Evolutionary conservation across 2,797 vertebrate genomes (phyloP), one percentile per base, ranked within the genome.

Genomic region (Enteromius radiatus): DNA sequence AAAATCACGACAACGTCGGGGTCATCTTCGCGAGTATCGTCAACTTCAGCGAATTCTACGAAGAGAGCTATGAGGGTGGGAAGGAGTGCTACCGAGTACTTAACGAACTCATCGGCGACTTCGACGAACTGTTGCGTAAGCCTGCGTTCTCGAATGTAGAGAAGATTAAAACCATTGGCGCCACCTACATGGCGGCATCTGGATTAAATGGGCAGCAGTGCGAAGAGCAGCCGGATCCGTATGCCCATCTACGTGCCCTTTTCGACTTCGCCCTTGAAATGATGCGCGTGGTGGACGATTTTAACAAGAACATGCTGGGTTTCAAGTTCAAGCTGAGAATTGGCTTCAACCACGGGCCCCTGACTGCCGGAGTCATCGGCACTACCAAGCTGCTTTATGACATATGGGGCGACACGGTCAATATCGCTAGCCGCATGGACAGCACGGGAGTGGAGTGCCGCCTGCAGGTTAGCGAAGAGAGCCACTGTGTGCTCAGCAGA

Each of bases 101-200:
- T 76, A 99, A 99, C 0, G 98, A 99, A 88, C 91, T 99, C 6
- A 99, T 99, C 0, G 97, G 97, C 21, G 98, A 99, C 92, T 99
- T 99, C 0, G 98, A 99, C 0, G 97, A 99, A 89, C 96, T 99
- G 64, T 93, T 99, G 33, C 95, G 95, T 87, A 94, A 95, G 88
- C 84, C 94, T 0, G 95, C 96, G 11, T 99, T 98, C 90, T 93
- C 93, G 89, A 96, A 94, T 59, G 96, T 99, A 0, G 98, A 99
- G 93, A 99, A 99, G 88, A 99, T 99, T 91, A 99, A 99, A 92
- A 99, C 98, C n/a, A 99, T 99, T 0, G 98, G 98, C 1, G 97
- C 98, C 71, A 99, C 98, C 0, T 99, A 99, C 92, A 99, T 99
- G 98, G 98, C 98, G 0, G 98, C 98, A 0, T 97, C 98, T 0